Conservation (phyloP, 2,888 invertebrate species). For the Terebella lapidaria region DNA sequence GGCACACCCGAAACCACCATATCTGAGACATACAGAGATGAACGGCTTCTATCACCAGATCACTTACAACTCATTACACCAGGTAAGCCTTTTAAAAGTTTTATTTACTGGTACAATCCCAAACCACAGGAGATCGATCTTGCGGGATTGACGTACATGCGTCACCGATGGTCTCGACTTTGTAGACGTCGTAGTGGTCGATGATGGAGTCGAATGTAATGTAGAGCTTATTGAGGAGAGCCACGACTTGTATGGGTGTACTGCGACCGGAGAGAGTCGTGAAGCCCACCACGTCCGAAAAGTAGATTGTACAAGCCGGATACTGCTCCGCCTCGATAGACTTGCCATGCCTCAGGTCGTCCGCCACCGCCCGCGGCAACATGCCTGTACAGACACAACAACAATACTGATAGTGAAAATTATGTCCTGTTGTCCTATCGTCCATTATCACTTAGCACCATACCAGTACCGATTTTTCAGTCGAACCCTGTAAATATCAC, state of each 20-base stretch:
- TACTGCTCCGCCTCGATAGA: slow-evolving; percentile 33
- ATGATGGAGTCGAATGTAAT: slow-evolving; percentile 41
- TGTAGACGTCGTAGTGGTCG: slow-evolving; percentile 36
- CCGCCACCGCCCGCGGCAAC: slow-evolving; percentile 39
- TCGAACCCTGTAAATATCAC: too few relatives aligned
- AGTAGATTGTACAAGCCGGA: slow-evolving; percentile 39
- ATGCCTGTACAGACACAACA: slow-evolving; percentile 34
- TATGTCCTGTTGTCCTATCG: too few relatives aligned
- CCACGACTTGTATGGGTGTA: slow-evolving; percentile 33
- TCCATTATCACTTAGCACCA: too few relatives aligned
- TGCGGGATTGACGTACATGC: too few relatives aligned
- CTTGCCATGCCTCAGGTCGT: slow-evolving; percentile 33
- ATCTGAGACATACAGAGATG: slow-evolving; percentile 24
- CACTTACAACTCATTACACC: too few relatives aligned
- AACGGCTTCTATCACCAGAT: neutral
- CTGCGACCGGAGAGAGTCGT: slow-evolving; percentile 35
- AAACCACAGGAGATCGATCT: too few relatives aligned
- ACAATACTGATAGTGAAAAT: too few relatives aligned
- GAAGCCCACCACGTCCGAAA: slow-evolving; percentile 41
- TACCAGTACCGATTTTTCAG: too few relatives aligned
- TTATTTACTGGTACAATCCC: too few relatives aligned
- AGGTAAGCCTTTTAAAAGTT: too few relatives aligned
- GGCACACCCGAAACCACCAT: slow-evolving; percentile 48
- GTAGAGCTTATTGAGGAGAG: slow-evolving; percentile 40
- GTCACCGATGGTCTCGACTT: slow-evolving; percentile 46